Percentiles rank a stretch among this genome's conserved stretches.
Evolutionary conservation across 2,888 invertebrate species (phyloP).

Genomic region (Brachylomia viminalis): DNA sequence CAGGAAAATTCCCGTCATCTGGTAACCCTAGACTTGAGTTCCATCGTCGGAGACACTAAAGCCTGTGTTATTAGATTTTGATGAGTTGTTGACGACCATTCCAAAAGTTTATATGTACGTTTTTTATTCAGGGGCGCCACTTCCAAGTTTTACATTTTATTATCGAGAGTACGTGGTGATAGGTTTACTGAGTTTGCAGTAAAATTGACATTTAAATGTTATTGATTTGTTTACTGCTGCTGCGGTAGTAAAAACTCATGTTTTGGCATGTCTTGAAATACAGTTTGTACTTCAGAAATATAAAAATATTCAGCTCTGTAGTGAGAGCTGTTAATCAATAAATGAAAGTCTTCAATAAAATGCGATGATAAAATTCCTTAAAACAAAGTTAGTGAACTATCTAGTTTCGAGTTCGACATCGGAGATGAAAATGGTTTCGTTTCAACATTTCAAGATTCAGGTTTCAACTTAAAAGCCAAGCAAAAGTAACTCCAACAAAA

Average conservation of each 20-base stretch:
- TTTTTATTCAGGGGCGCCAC: slow-evolving; percentile 61
- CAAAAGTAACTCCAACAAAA: slow-evolving; percentile 4
- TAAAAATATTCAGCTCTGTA: neutral
- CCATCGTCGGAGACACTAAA: slow-evolving; percentile 72
- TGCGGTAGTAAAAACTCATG: slow-evolving; percentile 21
- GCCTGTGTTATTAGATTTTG: slow-evolving; percentile 85
- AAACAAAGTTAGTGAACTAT: neutral
- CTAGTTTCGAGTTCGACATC: neutral
- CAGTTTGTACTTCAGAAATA: neutral
- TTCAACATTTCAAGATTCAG: neutral
- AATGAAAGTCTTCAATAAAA: too few relatives aligned
- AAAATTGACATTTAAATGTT: slow-evolving; percentile 37
- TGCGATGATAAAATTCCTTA: neutral
- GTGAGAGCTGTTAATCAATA: too few relatives aligned
- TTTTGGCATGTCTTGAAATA: neutral
- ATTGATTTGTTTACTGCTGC: slow-evolving; percentile 46
- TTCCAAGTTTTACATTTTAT: slow-evolving; percentile 63
- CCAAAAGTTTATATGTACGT: slow-evolving; percentile 70
- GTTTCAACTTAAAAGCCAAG: neutral
- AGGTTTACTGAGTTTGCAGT: slow-evolving; percentile 33
- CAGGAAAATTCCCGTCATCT: slow-evolving; percentile 25
- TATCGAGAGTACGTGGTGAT: slow-evolving; percentile 37
- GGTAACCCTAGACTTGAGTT: slow-evolving; percentile 40
- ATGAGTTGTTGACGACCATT: slow-evolving; percentile 82
- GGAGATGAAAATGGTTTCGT: slow-evolving; percentile 5